Conservation (phyloP, 2,113 vertebrate species). For the Scomber colias region DNA sequence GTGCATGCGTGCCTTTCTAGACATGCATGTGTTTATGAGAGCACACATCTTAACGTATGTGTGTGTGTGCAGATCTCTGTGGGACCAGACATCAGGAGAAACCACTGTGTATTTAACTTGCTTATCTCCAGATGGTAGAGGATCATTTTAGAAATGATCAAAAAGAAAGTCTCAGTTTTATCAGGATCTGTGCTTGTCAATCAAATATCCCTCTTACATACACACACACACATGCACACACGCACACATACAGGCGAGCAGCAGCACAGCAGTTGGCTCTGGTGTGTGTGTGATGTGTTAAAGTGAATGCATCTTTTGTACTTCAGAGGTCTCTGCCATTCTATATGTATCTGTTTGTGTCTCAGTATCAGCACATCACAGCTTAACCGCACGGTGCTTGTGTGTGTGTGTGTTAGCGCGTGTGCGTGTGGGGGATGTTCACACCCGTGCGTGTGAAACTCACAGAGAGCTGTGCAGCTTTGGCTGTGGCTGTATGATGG, state of each 20-base stretch:
- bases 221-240: conserved; percentile 12
- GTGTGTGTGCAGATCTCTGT: conserved; percentile 64
- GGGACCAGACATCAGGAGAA: conserved; percentile 82
- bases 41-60: conserved; percentile 11
- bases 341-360: conserved; percentile 59
- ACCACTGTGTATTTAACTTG: conserved; percentile 86
- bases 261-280: background rate
- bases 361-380: conserved; percentile 62
- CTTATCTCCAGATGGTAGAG: conserved; percentile 83
- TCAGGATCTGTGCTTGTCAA: conserved; percentile 72
- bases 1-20: background rate
- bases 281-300: conserved; percentile 62
- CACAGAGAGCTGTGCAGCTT: conserved; percentile 69
- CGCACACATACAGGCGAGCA: conserved; percentile 2
- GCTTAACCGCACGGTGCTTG: conserved; percentile 28
- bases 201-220: conserved; percentile 50
- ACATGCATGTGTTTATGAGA: conserved; percentile 21
- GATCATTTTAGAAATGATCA: conserved; percentile 75
- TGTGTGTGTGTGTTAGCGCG: conserved; percentile 16
- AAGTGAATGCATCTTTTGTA: conserved; percentile 45
- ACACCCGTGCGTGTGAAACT: conserved; percentile 70
- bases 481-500: conserved; percentile 79
- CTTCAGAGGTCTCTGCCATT: conserved; percentile 40
- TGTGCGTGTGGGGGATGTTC: conserved; percentile 59
- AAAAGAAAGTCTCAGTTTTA: conserved; percentile 64